These are phyloP conservation scores for Drosophila ustulata DNA, from an alignment of 2,888 invertebrate species.

Conservation along the genomic window DNA sequence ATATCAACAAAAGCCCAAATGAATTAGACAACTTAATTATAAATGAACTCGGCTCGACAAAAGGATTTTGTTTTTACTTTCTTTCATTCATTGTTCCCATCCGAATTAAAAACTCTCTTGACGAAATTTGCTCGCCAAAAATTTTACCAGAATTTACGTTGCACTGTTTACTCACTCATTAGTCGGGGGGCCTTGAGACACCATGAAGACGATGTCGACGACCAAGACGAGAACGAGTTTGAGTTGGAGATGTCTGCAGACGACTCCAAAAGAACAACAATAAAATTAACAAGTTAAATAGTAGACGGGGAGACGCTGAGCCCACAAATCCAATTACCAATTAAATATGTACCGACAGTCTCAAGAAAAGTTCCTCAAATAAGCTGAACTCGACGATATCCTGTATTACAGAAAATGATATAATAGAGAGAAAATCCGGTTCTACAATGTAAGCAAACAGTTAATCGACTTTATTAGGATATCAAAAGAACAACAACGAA, in stretches of 20 bases:
- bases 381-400: slow-evolving; percentile 5
- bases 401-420: not conserved
- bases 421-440: not conserved
- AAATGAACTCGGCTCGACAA: slow-evolving; percentile 74
- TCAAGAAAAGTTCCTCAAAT: not conserved
- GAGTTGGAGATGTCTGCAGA: slow-evolving; percentile 39
- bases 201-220: not conserved
- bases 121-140: slow-evolving; percentile 21
- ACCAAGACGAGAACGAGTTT: too few species aligned
- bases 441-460: not conserved
- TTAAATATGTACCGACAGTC: slow-evolving; percentile 38
- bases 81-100: slow-evolving; percentile 29
- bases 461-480: not conserved
- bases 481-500: not conserved
- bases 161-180: slow-evolving; percentile 77
- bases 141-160: slow-evolving; percentile 51
- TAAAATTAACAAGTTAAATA: slow-evolving; percentile 79
- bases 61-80: slow-evolving; percentile 65
- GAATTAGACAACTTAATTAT: slow-evolving; percentile 83
- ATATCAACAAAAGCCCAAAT: slow-evolving; percentile 62
- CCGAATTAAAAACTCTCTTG: slow-evolving; percentile 34
- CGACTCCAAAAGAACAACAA: slow-evolving; percentile 76
- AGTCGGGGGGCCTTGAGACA: slow-evolving; percentile 50
- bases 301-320: slow-evolving; percentile 66
- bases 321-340: slow-evolving; percentile 78